Evolutionary conservation across 2,888 invertebrate genomes (phyloP).

Genomic region (Hypsopygia costalis): DNA sequence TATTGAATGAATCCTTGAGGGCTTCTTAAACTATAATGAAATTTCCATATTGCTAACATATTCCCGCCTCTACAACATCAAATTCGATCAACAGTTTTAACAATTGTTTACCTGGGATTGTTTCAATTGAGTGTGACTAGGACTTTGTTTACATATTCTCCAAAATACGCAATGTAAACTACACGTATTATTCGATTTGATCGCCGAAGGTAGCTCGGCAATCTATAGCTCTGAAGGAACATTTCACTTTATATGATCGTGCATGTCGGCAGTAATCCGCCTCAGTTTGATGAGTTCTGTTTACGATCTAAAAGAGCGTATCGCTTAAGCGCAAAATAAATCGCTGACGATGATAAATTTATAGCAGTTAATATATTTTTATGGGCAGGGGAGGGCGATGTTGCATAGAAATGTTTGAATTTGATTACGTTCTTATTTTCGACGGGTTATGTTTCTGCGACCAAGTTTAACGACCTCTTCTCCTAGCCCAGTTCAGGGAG

Average conservation of each 20-base stretch:
- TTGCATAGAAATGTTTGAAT: conserved; percentile 44
- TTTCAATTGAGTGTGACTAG: no score
- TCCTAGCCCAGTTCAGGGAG: background rate
- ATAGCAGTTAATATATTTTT: conserved; percentile 71
- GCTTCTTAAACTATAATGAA: no score
- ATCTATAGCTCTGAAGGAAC: conserved; percentile 23
- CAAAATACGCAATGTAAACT: background rate
- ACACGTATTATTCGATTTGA: background rate
- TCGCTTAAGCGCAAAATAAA: conserved; percentile 64
- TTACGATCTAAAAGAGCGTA: conserved; percentile 59
- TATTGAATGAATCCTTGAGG: no score
- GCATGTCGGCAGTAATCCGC: conserved; percentile 55
- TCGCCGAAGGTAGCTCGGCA: background rate
- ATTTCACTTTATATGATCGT: conserved; percentile 40
- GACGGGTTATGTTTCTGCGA: background rate
- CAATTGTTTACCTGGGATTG: no score
- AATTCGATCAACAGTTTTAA: no score
- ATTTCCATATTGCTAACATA: no score
- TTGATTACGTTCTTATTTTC: conserved; percentile 30
- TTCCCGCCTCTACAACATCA: no score
- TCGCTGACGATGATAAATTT: conserved; percentile 68
- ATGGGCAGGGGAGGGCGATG: conserved; percentile 43
- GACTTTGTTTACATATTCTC: background rate
- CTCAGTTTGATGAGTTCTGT: conserved; percentile 58
- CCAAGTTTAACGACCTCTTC: conserved; percentile 4